Evolutionary conservation across 2,113 vertebrate genomes (phyloP), one percentile per base, ranked within the genome.

Genomic region (Hyperoodon ampullatus): DNA sequence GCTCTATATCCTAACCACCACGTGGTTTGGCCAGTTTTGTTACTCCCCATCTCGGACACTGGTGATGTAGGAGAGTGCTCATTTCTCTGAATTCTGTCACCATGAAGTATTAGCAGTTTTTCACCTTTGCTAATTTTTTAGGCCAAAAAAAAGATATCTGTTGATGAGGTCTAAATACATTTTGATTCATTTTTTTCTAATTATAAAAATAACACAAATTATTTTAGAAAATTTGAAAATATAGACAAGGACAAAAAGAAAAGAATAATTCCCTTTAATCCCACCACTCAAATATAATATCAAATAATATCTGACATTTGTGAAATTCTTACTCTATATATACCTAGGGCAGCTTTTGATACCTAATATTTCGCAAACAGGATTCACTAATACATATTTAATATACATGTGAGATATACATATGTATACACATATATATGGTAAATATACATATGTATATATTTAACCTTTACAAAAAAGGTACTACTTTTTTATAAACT

Each of bases 51-150:
- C 15, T 92, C 30, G 8, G n/a, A 63, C 8, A 35, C 58, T 61
- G 47, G 55, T 1, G 74, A 70, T 19, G 6, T 42, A 66, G 10
- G 19, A 91, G 0, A 35, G 47, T 0, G 50, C 9, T 50, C 60
- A 95, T 94, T 92, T 86, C 66, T 95, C 58, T 61, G 61, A 97
- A 89, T 96, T 88, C n/a, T 89, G 58, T 89, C 26, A 42, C 33
- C 18, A 60, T 5, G 0, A 18, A 13, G 2, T 75, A 65, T 93
- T 90, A 72, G 21, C 21, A 63, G 5, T 68, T 68, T 89, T 81
- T 93, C 66, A 93, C n/a, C 50, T 80, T 74, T 74, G 39, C 44
- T 77, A 33, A 94, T 93, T 82, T 87, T 90, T 60, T 82, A 82
- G 47, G 16, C 14, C 19, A 6, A 61, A 74, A 94, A 55, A 47